Percentiles rank a stretch among this genome's conserved stretches.
Evolutionary conservation across 2,888 invertebrate genomes (phyloP).

Genomic region (Mesochorus sp.): DNA sequence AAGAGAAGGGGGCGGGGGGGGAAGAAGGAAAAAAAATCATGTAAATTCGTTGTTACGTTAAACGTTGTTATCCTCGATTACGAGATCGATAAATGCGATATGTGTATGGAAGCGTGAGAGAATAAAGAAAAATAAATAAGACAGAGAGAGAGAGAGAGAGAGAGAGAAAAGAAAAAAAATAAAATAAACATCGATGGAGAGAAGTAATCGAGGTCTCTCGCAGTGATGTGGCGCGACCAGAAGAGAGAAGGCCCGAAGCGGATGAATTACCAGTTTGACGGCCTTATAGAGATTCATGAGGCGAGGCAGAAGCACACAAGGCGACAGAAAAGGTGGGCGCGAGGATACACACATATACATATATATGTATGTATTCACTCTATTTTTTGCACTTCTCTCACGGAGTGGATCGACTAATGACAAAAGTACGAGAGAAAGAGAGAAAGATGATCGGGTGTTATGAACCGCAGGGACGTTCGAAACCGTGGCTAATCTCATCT

Average conservation of each 20-base stretch:
- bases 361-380: neutral
- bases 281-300: constrained; percentile 78
- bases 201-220: constrained; percentile 10
- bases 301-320: constrained; percentile 65
- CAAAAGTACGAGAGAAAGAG: constrained; percentile 29
- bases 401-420: constrained; percentile 46
- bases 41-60: constrained; percentile 38
- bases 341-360: constrained; percentile 31
- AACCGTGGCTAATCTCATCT: constrained; percentile 52
- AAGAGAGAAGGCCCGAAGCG: constrained; percentile 44
- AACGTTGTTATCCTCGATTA: constrained; percentile 21
- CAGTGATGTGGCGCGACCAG: neutral
- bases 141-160: too few species aligned
- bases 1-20: too few species aligned
- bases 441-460: neutral
- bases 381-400: constrained; percentile 22
- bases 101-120: constrained; percentile 25
- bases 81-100: neutral
- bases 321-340: constrained; percentile 59
- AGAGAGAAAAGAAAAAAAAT: too few species aligned
- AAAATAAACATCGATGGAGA: too few species aligned
- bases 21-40: constrained; percentile 7
- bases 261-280: constrained; percentile 79
- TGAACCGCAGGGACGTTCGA: constrained; percentile 8
- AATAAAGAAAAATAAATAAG: too few species aligned